Conservation (phyloP, 2,113 vertebrate genomes). For the Cisticola juncidis region DNA sequence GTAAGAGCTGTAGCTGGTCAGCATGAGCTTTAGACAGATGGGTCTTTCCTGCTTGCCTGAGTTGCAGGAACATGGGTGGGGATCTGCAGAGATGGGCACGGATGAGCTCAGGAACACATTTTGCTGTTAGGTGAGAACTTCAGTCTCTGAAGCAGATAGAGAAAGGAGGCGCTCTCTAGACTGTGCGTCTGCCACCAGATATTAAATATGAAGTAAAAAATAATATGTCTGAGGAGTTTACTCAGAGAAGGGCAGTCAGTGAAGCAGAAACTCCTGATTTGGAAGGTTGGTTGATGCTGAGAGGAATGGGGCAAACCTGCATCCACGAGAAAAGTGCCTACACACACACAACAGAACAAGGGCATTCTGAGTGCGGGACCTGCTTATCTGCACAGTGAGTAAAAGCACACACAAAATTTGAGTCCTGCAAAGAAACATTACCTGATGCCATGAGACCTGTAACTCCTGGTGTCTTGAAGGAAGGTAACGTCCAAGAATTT, state of each 20-base stretch:
- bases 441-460: not conserved
- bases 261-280: not conserved
- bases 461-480: not conserved
- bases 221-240: not conserved
- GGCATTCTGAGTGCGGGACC: not conserved
- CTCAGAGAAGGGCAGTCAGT: not conserved
- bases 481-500: not conserved
- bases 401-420: not conserved
- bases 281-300: not conserved
- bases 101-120: accelerated
- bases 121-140: not conserved
- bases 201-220: not conserved
- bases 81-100: not conserved
- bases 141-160: not conserved
- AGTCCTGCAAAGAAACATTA: not conserved
- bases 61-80: not conserved
- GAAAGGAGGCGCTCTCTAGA: not conserved
- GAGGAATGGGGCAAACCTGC: not conserved
- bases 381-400: not conserved
- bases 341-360: not conserved
- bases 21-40: not conserved
- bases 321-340: accelerated
- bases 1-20: not conserved
- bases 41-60: not conserved
- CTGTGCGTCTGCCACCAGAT: not conserved